Evolutionary conservation across 2,797 vertebrate species (phyloP).

Genomic region (Clarias fuscus): DNA sequence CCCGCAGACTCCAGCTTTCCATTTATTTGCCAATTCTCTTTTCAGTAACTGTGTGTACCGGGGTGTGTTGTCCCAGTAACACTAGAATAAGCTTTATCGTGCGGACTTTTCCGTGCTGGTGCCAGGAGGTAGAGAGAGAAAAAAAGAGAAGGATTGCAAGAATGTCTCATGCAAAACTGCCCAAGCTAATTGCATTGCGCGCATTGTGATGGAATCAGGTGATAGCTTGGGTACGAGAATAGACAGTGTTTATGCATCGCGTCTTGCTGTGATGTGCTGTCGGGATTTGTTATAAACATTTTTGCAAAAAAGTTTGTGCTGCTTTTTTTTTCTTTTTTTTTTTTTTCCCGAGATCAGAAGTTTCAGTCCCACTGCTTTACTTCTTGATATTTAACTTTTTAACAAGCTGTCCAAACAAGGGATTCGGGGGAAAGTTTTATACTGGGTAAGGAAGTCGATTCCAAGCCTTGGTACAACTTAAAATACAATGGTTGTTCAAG

Average conservation of each 20-base stretch:
- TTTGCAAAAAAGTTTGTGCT: background rate
- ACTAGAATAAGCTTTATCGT: constrained; percentile 25
- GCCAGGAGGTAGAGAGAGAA: constrained; percentile 23
- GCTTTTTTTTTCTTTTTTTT: background rate
- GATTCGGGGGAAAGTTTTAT: background rate
- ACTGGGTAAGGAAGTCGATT: background rate
- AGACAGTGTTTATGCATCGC: constrained; percentile 12
- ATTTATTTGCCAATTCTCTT: constrained; percentile 67
- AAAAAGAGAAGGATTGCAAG: background rate
- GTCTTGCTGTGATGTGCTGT: constrained; percentile 9
- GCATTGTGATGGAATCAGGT: constrained; percentile 8
- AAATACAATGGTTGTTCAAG: too few species aligned
- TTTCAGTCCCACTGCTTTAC: background rate
- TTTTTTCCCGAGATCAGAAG: background rate
- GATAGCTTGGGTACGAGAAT: constrained; percentile 3
- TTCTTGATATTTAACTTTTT: background rate
- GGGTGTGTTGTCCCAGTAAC: constrained; percentile 35
- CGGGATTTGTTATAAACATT: constrained; percentile 13
- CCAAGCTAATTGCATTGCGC: constrained; percentile 16
- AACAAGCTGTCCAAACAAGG: background rate
- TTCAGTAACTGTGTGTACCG: constrained; percentile 46
- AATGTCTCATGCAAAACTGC: constrained; percentile 5
- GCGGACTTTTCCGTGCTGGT: constrained; percentile 29
- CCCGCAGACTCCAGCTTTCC: constrained; percentile 64
- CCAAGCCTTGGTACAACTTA: too few species aligned